Percentiles rank a stretch among this genome's conserved stretches.
These are phyloP conservation scores for Scartelaos histophorus DNA, from an alignment of 2,113 vertebrate species.

Conservation along the genomic window DNA sequence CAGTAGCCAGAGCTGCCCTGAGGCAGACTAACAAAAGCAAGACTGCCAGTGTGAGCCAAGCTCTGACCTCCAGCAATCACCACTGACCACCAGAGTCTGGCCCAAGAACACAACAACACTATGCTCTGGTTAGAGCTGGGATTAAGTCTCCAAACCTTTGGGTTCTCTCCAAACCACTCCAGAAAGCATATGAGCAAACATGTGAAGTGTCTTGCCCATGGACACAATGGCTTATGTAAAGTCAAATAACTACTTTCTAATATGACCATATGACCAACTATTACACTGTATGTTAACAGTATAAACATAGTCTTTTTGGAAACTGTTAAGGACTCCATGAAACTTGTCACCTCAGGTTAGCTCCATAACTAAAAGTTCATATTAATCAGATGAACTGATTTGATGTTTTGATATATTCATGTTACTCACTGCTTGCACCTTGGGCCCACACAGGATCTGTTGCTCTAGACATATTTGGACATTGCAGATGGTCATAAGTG, in stretches of 20 bases:
- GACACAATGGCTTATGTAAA: not conserved
- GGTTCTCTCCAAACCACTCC: too few species aligned
- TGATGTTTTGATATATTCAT: not conserved
- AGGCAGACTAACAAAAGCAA: too few species aligned
- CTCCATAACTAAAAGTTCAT: not conserved
- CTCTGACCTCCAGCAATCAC: too few species aligned
- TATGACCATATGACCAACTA: too few species aligned
- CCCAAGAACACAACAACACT: too few species aligned
- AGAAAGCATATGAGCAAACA: not conserved
- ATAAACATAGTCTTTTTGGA: too few species aligned
- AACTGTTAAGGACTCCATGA: not conserved
- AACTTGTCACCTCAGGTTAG: not conserved
- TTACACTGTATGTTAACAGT: not conserved
- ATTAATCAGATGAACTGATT: not conserved
- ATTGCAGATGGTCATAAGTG: slow-evolving; percentile 1
- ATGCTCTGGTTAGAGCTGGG: too few species aligned
- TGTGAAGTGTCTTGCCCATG: not conserved
- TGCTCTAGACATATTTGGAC: slow-evolving; percentile 2
- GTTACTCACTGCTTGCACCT: not conserved
- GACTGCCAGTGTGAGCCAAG: too few species aligned
- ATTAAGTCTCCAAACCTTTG: too few species aligned
- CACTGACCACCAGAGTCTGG: too few species aligned
- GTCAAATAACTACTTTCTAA: too few species aligned
- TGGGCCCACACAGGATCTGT: slow-evolving; percentile 1
- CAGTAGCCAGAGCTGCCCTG: too few species aligned